These are phyloP conservation scores for Corvus moneduloides DNA, from an alignment of 2,113 vertebrate species.

Conservation along the genomic window DNA sequence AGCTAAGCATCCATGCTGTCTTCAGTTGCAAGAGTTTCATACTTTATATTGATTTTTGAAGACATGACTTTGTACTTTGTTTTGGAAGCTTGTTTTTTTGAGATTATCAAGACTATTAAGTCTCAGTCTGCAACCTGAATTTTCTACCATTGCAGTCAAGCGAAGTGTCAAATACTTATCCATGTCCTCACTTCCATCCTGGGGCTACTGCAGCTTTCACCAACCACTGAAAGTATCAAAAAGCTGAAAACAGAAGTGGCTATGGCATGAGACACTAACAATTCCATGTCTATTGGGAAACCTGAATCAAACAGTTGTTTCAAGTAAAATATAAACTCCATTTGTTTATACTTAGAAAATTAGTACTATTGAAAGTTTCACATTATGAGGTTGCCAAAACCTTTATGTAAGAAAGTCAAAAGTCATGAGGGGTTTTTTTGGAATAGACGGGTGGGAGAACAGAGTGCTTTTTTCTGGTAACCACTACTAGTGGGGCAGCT, in stretches of 20 bases:
- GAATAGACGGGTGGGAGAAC: neutral
- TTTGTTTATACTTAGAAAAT: neutral
- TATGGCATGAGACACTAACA: neutral
- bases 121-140: neutral
- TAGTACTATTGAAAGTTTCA: neutral
- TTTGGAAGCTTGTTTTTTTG: neutral
- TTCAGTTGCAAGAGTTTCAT: neutral
- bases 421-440: neutral
- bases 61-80: neutral
- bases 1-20: neutral
- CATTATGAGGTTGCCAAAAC: neutral
- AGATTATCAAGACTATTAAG: neutral
- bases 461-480: neutral
- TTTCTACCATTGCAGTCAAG: neutral
- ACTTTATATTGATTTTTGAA: neutral
- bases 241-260: neutral
- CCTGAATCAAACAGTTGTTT: neutral
- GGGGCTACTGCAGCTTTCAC: neutral
- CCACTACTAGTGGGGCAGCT: neutral
- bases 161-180: neutral
- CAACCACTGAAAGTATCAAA: neutral
- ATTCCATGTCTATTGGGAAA: neutral
- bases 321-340: neutral
- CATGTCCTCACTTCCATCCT: neutral
- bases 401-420: neutral